phyloP scores from a whole-genome alignment of 2,888 invertebrate genomes.

The Gymnosoma rotundatum region DNA sequence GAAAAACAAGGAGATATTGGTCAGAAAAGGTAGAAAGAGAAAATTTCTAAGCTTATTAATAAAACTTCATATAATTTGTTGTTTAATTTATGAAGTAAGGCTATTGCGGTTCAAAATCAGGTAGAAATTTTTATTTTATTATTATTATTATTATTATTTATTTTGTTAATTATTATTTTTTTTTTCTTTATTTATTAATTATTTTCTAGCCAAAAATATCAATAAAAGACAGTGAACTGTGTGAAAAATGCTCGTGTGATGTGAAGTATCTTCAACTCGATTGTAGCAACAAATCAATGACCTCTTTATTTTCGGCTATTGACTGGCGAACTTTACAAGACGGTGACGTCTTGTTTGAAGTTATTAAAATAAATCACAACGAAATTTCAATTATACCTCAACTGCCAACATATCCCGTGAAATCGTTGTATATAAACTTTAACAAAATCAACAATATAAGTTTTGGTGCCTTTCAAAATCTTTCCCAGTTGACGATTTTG shows the following conservation, averaged over 20 bases:
- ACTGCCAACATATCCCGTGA: constrained; percentile 83
- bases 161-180: no score
- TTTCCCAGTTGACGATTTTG: constrained; percentile 85
- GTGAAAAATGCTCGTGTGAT: constrained; percentile 84
- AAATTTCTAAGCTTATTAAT: no score
- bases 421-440: constrained; percentile 85
- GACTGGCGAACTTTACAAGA: constrained; percentile 83
- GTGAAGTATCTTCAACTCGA: constrained; percentile 82
- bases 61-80: no score
- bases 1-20: no score
- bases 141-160: no score
- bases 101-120: no score
- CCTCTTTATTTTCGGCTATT: constrained; percentile 83
- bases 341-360: constrained; percentile 76
- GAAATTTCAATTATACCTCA: constrained; percentile 75
- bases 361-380: constrained; percentile 78
- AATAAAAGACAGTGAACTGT: constrained; percentile 80
- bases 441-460: constrained; percentile 86
- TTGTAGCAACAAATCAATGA: constrained; percentile 83
- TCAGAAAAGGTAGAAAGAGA: no score
- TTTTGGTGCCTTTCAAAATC: constrained; percentile 85
- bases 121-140: no score
- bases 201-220: constrained; percentile 70
- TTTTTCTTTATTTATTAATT: no score
- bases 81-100: no score